Evolutionary conservation across 2,113 vertebrate species (phyloP).

Genomic region (Mohoua ochrocephala): DNA sequence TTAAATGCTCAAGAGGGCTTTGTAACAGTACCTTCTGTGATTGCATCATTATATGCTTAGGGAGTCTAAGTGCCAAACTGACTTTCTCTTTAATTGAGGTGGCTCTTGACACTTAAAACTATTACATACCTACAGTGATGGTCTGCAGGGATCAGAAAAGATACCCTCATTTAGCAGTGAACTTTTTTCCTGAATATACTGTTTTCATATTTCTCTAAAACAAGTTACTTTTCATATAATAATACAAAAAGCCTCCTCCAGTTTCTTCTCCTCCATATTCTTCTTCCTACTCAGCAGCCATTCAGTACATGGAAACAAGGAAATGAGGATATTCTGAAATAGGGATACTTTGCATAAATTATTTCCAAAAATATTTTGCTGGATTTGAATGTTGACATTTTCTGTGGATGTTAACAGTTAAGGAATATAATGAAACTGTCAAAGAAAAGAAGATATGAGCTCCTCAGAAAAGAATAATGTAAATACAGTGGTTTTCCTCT

Average conservation of each 20-base stretch:
- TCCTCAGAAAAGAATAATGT: neutral
- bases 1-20: neutral
- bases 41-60: neutral
- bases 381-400: neutral
- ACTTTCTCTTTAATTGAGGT: neutral
- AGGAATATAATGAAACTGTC: neutral
- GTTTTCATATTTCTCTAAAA: neutral
- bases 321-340: neutral
- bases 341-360: neutral
- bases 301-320: neutral
- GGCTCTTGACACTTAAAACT: neutral
- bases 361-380: neutral
- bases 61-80: neutral
- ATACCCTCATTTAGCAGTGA: neutral
- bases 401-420: neutral
- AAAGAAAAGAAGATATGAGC: neutral
- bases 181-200: neutral
- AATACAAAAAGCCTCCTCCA: neutral
- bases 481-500: neutral
- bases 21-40: neutral
- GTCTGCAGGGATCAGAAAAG: neutral
- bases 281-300: neutral
- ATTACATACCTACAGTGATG: neutral
- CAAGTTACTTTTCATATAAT: neutral
- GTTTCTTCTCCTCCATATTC: neutral